Conservation (phyloP, 2,797 vertebrate genomes). For the Leptoclinus maculatus region DNA sequence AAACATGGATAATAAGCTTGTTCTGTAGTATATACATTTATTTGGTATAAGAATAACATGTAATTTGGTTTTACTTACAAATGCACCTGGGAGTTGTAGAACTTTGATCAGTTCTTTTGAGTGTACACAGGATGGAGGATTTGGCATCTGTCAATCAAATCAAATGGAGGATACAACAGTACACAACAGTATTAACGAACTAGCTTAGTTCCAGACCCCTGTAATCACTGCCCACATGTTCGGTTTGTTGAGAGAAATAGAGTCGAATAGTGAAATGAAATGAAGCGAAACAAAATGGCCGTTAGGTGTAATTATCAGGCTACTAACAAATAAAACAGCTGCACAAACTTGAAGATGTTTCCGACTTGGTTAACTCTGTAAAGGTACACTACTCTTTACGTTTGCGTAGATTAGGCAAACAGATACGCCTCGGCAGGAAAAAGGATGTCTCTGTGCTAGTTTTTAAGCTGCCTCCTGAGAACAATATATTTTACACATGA, state of each 20-base stretch:
- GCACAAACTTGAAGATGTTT: not conserved
- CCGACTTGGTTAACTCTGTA: not conserved
- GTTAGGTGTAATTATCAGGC: not conserved
- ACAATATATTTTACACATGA: constrained; percentile 65
- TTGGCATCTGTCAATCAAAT: constrained; percentile 10
- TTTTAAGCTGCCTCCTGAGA: constrained; percentile 59
- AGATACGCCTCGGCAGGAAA: constrained; percentile 64
- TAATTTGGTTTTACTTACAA: not conserved
- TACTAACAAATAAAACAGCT: constrained; percentile 5
- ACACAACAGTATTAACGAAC: not conserved
- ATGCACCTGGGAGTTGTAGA: not conserved
- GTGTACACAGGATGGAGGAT: not conserved
- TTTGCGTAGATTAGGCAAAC: constrained; percentile 63
- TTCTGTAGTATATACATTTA: not conserved
- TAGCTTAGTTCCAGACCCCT: not conserved
- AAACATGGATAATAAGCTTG: not conserved
- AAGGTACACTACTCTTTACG: constrained; percentile 14
- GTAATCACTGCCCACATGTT: not conserved
- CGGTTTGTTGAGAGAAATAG: not conserved
- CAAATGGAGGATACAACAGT: not conserved
- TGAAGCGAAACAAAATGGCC: not conserved
- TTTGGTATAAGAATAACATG: not conserved
- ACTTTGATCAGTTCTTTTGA: not conserved
- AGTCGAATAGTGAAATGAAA: not conserved
- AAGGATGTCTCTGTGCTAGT: constrained; percentile 41